phyloP scores from a whole-genome alignment of 2,113 vertebrate species.

The Tinamus guttatus region DNA sequence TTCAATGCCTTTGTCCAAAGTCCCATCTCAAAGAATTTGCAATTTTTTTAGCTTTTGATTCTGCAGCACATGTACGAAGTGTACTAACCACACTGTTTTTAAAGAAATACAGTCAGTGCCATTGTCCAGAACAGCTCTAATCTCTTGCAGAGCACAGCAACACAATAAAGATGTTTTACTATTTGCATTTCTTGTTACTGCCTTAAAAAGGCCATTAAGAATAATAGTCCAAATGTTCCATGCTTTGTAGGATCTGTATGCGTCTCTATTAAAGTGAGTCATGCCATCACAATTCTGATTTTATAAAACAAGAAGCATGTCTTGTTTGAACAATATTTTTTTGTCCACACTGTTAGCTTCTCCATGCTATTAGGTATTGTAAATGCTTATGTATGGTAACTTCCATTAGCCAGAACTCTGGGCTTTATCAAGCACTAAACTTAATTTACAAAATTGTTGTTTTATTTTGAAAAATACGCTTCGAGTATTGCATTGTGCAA shows the following conservation, averaged over 20 bases:
- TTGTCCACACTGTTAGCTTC: neutral
- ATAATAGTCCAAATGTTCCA: conserved; percentile 40
- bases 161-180: conserved; percentile 8
- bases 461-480: neutral
- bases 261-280: conserved; percentile 26
- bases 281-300: neutral
- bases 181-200: neutral
- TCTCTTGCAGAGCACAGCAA: neutral
- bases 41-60: neutral
- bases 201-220: conserved; percentile 40
- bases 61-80: neutral
- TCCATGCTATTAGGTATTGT: neutral
- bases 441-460: neutral
- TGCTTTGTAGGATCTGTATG: neutral
- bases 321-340: neutral
- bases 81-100: neutral
- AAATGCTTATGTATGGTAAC: neutral
- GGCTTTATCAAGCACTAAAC: neutral
- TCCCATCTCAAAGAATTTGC: neutral
- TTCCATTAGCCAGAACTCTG: neutral
- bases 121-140: neutral
- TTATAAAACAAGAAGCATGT: neutral
- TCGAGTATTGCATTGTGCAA: neutral
- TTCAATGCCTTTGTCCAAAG: neutral
- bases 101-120: neutral